Evolutionary conservation across 2,888 invertebrate species (phyloP).

Genomic region (Torymus tubicola): DNA sequence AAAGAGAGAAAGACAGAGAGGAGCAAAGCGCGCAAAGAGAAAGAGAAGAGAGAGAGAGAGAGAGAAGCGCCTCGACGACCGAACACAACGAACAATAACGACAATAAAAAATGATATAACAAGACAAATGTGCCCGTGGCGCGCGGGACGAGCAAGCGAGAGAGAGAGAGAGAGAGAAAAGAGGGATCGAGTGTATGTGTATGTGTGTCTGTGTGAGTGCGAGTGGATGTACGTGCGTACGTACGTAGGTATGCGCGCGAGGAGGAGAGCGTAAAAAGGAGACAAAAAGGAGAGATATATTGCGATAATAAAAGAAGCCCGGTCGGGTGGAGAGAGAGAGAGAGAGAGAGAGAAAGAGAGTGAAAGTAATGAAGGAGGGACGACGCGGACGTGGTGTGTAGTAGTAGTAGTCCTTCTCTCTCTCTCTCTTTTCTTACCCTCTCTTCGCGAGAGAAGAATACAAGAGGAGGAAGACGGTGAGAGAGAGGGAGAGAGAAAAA

Average conservation of each 20-base stretch:
- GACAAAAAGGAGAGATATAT: constrained; percentile 58
- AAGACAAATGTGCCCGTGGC: constrained; percentile 60
- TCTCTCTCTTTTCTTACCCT: too few species aligned
- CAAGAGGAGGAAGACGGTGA: too few species aligned
- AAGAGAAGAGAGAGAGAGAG: constrained; percentile 34
- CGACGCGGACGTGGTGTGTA: not conserved
- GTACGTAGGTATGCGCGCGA: not conserved
- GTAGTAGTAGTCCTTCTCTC: too few species aligned
- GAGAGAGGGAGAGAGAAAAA: constrained; percentile 6
- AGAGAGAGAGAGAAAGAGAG: constrained; percentile 31
- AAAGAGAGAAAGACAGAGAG: constrained; percentile 18
- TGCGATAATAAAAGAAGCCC: constrained; percentile 55
- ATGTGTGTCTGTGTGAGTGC: not conserved
- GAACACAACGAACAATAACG: constrained; percentile 58
- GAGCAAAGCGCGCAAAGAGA: too few species aligned
- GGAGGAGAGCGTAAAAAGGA: constrained; percentile 32
- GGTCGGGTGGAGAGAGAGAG: constrained; percentile 50
- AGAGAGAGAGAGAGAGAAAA: not conserved
- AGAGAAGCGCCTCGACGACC: constrained; percentile 28
- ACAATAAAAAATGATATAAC: constrained; percentile 64
- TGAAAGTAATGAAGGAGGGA: not conserved
- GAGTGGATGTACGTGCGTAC: not conserved
- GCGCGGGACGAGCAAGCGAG: constrained; percentile 13
- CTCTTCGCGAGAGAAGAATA: too few species aligned
- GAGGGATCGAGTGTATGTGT: not conserved